A percentile compares a stretch with the other conserved stretches of the same genome.
These are phyloP conservation scores for Prionailurus viverrinus DNA, from an alignment of 2,113 vertebrate species.

Conservation along the genomic window DNA sequence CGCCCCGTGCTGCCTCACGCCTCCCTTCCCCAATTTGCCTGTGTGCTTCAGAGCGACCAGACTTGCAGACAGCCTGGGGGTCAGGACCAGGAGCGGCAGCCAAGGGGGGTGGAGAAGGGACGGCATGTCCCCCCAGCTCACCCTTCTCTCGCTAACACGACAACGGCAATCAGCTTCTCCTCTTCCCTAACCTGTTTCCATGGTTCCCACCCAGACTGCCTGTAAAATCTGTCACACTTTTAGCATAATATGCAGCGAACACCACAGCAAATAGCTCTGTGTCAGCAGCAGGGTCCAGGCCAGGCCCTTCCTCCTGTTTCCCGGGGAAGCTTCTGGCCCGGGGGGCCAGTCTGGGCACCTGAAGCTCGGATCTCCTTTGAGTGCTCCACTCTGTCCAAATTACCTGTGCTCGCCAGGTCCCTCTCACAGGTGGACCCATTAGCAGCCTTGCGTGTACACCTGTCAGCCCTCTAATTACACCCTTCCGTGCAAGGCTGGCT, in stretches of 20 bases:
- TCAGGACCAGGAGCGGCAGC: not conserved
- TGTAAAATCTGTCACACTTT: slow-evolving; percentile 78
- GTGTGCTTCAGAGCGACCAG: not conserved
- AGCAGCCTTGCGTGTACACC: slow-evolving; percentile 18
- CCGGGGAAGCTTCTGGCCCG: slow-evolving; percentile 26
- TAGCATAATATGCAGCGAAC: slow-evolving; percentile 72
- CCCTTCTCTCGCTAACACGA: not conserved
- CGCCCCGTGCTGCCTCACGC: not conserved
- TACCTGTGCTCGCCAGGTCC: slow-evolving; percentile 34
- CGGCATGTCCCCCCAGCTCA: not conserved
- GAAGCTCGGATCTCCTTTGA: slow-evolving; percentile 30
- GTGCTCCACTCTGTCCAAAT: slow-evolving; percentile 65
- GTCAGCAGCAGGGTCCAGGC: slow-evolving; percentile 58
- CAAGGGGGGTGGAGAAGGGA: not conserved
- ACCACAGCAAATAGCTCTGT: slow-evolving; percentile 58
- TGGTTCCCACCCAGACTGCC: slow-evolving; percentile 78
- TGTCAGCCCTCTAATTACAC: slow-evolving; percentile 69
- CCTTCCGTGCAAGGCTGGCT: slow-evolving; percentile 47
- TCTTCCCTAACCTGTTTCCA: slow-evolving; percentile 80
- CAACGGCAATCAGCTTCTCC: slow-evolving; percentile 65
- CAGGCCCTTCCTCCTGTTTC: slow-evolving; percentile 44
- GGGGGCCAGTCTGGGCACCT: slow-evolving; percentile 50
- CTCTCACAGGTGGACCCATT: slow-evolving; percentile 70
- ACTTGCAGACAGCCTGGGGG: not conserved
- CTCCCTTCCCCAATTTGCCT: not conserved